Conservation (phyloP, 2,888 invertebrate species). For the Chouioia cunea region DNA sequence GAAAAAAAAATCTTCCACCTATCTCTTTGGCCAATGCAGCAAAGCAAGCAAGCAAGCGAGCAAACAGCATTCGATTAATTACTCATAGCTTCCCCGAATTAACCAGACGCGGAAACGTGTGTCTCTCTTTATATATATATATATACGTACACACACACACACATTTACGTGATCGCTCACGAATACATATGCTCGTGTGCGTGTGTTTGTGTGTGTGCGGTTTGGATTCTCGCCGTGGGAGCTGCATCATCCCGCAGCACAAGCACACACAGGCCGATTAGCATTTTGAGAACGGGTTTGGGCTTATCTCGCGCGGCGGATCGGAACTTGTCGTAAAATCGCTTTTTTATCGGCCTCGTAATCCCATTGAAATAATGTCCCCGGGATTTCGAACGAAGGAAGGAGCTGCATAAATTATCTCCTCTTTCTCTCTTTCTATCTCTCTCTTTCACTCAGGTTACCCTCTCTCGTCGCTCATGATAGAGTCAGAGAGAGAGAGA, state of each 20-base stretch:
- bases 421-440: not conserved
- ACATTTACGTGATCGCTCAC: no score
- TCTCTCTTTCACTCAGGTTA: constrained; percentile 23
- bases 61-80: no score
- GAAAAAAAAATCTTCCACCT: no score
- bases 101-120: constrained; percentile 4
- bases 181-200: no score
- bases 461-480: not conserved
- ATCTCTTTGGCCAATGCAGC: no score
- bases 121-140: no score
- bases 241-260: constrained; percentile 5
- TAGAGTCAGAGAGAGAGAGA: not conserved
- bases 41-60: no score
- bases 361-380: constrained; percentile 24
- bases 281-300: no score
- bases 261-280: not conserved
- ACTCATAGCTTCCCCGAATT: constrained; percentile 4
- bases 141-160: no score
- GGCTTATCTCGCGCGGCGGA: not conserved
- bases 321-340: not conserved
- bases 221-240: no score
- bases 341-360: not conserved
- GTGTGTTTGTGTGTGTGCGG: no score
- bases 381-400: not conserved
- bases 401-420: not conserved